These are phyloP conservation scores for Desoria tigrina DNA, from an alignment of 2,888 invertebrate species.

Conservation along the genomic window DNA sequence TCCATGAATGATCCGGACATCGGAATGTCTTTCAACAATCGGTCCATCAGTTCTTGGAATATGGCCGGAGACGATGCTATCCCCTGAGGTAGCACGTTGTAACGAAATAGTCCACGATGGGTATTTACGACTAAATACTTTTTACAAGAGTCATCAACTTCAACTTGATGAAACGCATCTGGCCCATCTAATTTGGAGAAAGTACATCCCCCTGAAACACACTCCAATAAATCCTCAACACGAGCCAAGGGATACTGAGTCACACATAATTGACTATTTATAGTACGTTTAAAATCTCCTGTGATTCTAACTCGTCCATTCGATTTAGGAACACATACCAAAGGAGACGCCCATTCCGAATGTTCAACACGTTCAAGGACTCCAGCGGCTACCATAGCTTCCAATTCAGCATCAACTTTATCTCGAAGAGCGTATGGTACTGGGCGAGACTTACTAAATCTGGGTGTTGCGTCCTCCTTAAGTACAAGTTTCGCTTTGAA, in stretches of 20 bases:
- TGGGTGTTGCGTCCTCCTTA: constrained; percentile 51
- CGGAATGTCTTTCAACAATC: constrained; percentile 54
- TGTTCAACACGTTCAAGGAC: constrained; percentile 48
- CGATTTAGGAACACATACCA: constrained; percentile 56
- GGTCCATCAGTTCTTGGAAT: constrained; percentile 53
- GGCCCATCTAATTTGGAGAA: constrained; percentile 56
- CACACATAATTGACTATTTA: constrained; percentile 52
- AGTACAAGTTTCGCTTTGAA: constrained; percentile 45
- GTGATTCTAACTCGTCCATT: constrained; percentile 54
- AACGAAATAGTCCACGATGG: constrained; percentile 54
- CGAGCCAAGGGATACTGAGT: too few relatives aligned
- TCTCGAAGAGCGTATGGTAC: too few relatives aligned
- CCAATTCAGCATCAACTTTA: constrained; percentile 52
- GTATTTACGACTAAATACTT: too few relatives aligned
- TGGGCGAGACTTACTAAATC: constrained; percentile 51
- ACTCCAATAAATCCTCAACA: too few relatives aligned
- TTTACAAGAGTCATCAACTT: constrained; percentile 52
- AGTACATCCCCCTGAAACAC: too few relatives aligned
- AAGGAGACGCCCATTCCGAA: constrained; percentile 55
- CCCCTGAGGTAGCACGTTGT: too few relatives aligned
- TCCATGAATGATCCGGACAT: constrained; percentile 53
- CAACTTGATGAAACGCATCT: constrained; percentile 54
- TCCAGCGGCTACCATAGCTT: constrained; percentile 45
- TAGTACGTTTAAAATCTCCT: too few relatives aligned
- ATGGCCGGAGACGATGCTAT: constrained; percentile 56